Evolutionary conservation across 2,888 invertebrate species (phyloP).

Genomic region (Blastobasis adustella): DNA sequence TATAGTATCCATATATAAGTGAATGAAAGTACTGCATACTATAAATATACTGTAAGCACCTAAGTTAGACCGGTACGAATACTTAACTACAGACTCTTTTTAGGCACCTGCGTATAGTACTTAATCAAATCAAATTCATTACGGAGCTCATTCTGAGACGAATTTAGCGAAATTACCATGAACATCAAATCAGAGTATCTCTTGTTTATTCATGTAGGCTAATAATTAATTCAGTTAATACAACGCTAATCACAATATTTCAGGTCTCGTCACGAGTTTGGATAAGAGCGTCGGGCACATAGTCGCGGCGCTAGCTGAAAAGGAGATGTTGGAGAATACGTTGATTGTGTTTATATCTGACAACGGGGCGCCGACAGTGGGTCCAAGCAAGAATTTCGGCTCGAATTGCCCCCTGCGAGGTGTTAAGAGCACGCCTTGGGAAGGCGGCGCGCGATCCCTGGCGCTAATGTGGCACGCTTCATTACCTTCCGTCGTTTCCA

Average conservation of each 20-base stretch:
- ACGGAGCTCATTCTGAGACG: too few relatives aligned
- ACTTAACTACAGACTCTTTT: too few relatives aligned
- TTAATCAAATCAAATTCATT: too few relatives aligned
- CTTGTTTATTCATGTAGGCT: too few relatives aligned
- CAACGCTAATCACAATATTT: conserved; percentile 16
- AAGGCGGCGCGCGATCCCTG: conserved; percentile 84
- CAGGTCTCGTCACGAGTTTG: conserved; percentile 78
- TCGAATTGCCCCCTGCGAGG: conserved; percentile 84
- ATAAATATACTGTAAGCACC: too few relatives aligned
- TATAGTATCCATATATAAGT: too few relatives aligned
- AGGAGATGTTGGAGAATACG: conserved; percentile 82
- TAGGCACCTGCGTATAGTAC: too few relatives aligned
- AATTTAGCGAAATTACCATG: too few relatives aligned
- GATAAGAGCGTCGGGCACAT: conserved; percentile 86
- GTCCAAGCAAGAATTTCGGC: conserved; percentile 77
- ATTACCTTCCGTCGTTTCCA: conserved; percentile 68
- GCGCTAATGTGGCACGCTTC: conserved; percentile 77
- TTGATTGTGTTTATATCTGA: conserved; percentile 89
- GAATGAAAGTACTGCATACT: too few relatives aligned
- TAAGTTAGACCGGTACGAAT: too few relatives aligned
- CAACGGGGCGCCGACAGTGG: conserved; percentile 85
- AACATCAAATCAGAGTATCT: too few relatives aligned
- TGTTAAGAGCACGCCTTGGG: conserved; percentile 85
- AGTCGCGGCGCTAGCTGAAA: conserved; percentile 77
- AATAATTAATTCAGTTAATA: too few relatives aligned